These are phyloP conservation scores for Tuta absoluta DNA, from an alignment of 2,888 invertebrate genomes.

Conservation along the genomic window DNA sequence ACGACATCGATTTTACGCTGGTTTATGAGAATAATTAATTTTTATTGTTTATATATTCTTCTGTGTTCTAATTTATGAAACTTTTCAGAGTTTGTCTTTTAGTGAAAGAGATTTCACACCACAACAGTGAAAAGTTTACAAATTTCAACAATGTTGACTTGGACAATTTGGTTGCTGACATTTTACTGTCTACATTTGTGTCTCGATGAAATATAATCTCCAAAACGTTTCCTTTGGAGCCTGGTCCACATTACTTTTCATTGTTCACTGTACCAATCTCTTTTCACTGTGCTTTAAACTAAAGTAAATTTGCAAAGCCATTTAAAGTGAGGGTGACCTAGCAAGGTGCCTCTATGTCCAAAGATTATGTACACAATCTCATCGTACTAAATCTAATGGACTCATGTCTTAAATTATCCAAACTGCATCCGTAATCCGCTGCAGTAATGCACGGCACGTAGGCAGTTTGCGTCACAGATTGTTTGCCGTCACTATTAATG, in stretches of 20 bases:
- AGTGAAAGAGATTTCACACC: too few relatives aligned
- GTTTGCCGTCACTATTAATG: background rate
- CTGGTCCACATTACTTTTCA: too few relatives aligned
- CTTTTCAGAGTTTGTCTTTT: background rate
- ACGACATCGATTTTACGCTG: conserved; percentile 7
- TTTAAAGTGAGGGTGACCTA: conserved; percentile 15
- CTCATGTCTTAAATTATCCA: background rate
- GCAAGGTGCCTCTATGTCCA: conserved; percentile 14
- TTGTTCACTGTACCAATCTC: background rate
- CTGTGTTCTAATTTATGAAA: too few relatives aligned
- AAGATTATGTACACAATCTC: conserved; percentile 2
- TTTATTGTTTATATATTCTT: background rate
- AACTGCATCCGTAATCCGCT: background rate
- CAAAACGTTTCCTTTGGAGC: too few relatives aligned
- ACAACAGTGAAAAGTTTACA: background rate
- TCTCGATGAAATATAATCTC: too few relatives aligned
- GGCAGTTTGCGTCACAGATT: conserved; percentile 6
- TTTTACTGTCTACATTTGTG: too few relatives aligned
- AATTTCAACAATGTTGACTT: too few relatives aligned
- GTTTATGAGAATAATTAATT: background rate
- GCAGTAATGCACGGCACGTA: background rate
- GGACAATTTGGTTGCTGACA: too few relatives aligned
- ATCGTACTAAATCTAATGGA: background rate
- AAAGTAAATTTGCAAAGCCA: conserved; percentile 7
- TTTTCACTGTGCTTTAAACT: conserved; percentile 7